Conservation (phyloP, 2,113 vertebrate species). For the Gymnarchus niloticus region DNA sequence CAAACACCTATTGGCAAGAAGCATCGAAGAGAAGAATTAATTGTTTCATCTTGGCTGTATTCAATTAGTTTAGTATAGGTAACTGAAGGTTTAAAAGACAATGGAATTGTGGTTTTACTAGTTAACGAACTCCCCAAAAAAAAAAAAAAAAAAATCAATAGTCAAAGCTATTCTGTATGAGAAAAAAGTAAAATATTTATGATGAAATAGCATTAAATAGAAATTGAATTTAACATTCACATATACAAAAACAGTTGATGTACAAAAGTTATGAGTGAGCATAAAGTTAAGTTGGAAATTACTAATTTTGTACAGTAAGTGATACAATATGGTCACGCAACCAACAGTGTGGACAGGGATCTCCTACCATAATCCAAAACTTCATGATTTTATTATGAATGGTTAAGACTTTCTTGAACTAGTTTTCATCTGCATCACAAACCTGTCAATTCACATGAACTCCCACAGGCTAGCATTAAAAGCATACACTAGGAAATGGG, state of each 20-base stretch:
- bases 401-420: not conserved
- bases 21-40: not conserved
- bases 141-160: not conserved
- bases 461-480: not conserved
- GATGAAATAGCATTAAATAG: not conserved
- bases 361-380: no score
- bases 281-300: no score
- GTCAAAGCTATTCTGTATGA: not conserved
- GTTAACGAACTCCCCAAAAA: not conserved
- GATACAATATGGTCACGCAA: no score
- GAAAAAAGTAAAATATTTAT: not conserved
- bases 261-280: not conserved
- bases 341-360: no score
- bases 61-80: not conserved
- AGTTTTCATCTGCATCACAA: not conserved
- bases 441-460: not conserved
- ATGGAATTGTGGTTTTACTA: not conserved
- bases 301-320: no score
- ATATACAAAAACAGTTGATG: not conserved
- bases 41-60: not conserved
- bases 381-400: no score
- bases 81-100: not conserved
- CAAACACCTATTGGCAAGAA: conserved; percentile 66
- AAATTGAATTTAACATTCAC: not conserved
- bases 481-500: not conserved